Evolutionary conservation across 2,797 vertebrate species (phyloP).

Genomic region (Coregonus sp.): DNA sequence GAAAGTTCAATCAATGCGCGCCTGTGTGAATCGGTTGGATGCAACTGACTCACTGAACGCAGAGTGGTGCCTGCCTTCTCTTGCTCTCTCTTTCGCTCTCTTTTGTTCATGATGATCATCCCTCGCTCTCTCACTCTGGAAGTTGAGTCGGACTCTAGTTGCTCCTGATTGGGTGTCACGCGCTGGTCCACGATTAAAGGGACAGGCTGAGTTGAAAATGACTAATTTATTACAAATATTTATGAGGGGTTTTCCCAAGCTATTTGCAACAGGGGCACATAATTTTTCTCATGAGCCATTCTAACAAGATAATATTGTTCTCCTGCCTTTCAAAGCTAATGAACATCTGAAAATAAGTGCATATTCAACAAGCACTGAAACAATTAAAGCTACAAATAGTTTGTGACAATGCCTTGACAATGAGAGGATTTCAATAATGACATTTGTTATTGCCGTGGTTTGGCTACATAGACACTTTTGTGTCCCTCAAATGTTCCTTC

Average conservation of each 20-base stretch:
- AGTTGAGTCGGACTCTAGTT: conserved; percentile 53
- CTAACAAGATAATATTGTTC: not conserved
- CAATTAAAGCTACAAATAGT: not conserved
- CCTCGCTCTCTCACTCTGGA: conserved; percentile 17
- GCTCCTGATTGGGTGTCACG: conserved; percentile 78
- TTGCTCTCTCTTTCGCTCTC: conserved; percentile 26
- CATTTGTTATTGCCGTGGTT: no score
- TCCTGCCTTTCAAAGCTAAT: not conserved
- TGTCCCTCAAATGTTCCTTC: not conserved
- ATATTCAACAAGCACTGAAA: not conserved
- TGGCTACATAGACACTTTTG: not conserved
- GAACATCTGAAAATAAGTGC: not conserved
- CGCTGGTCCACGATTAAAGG: conserved; percentile 6
- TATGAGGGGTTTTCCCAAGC: not conserved
- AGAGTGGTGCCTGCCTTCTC: not conserved
- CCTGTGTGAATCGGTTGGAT: conserved; percentile 39
- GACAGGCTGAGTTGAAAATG: not conserved
- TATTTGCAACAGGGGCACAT: not conserved
- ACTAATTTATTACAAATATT: conserved; percentile 16
- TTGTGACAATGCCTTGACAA: not conserved
- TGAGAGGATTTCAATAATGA: not conserved
- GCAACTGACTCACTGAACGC: conserved; percentile 40
- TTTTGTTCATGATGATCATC: conserved; percentile 9
- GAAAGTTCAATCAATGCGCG: conserved; percentile 20
- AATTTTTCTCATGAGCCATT: not conserved